A percentile compares a stretch with the other conserved stretches of the same genome.
These are phyloP conservation scores for Macaria notata DNA, from an alignment of 2,888 invertebrate species.

Conservation along the genomic window DNA sequence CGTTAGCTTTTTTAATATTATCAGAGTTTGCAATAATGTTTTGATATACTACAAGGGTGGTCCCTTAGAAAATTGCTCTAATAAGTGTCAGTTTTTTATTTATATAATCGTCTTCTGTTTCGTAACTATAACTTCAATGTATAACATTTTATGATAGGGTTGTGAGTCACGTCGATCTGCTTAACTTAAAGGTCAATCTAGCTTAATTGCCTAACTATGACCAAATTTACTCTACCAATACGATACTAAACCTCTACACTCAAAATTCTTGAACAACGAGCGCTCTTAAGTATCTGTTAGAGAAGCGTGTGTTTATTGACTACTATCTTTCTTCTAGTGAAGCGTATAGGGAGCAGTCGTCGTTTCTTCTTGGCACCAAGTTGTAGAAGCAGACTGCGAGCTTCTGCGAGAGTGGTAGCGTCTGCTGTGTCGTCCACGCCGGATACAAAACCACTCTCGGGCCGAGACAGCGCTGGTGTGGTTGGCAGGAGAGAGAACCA, in stretches of 20 bases:
- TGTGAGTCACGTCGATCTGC: too few relatives aligned
- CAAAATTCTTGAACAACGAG: constrained; percentile 42
- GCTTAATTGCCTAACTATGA: too few relatives aligned
- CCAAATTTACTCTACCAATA: too few relatives aligned
- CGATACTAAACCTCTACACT: neutral
- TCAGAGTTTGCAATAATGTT: too few relatives aligned
- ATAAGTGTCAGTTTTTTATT: too few relatives aligned
- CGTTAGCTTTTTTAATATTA: too few relatives aligned
- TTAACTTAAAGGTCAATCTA: too few relatives aligned
- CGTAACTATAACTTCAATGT: too few relatives aligned
- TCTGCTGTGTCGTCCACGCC: constrained; percentile 83
- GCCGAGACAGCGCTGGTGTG: constrained; percentile 85
- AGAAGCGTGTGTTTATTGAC: constrained; percentile 72
- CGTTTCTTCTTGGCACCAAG: constrained; percentile 87
- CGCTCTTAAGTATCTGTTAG: constrained; percentile 22
- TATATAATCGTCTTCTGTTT: too few relatives aligned
- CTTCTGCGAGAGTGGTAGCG: constrained; percentile 84
- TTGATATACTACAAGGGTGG: too few relatives aligned
- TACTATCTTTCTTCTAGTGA: constrained; percentile 88
- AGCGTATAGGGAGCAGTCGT: constrained; percentile 85
- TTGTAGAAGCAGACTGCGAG: constrained; percentile 85
- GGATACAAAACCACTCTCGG: constrained; percentile 90
- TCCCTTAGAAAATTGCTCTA: too few relatives aligned
- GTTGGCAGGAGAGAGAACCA: constrained; percentile 89
- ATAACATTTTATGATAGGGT: too few relatives aligned